Base-by-base conservation (phyloP, 2,113 vertebrate genomes). In the Willisornis vidua region DNA sequence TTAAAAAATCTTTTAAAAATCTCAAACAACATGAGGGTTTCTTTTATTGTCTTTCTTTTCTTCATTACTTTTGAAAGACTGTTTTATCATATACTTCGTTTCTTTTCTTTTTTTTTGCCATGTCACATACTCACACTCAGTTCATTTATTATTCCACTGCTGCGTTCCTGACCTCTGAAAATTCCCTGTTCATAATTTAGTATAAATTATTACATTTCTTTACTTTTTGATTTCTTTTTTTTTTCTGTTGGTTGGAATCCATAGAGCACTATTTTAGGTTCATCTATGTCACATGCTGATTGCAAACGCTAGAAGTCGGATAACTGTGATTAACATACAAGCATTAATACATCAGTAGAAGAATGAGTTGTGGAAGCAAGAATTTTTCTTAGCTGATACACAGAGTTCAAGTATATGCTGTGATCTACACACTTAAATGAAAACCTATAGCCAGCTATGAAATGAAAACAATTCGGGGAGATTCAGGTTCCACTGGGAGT, bases 361-460 rank as follows among this genome's bases (percentile, higher is more conserved):
- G 46, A 75, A 92, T 77, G 77, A 55, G 26, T 85, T 33, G 49
- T n/a, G 22, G 62, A 90, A 85, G 49, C 57, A 90, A 92, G 18
- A 89, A 16, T 75, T 97, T 96, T 93, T 94, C 92, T 70, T 52
- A 95, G 46, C 57, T 94, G 61, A 54, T 85, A n/a, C 91, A 83
- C 58, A 52, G 72, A 87, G 68, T 89, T 97, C 74, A 94, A 70
- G 41, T 77, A 49, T 81, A 23, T 85, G 49, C 37, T 81, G 59
- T 19, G n/a, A 97, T 91, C 35, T 93, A 85, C 72, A 87, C 81
- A 85, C 77, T 87, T 94, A 97, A 97, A 95, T 43, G 54, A 96
- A 98, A 98, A 96, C 97, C 97, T 85, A 91, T 97, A 97, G 67
- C 61, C 85, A 87, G 61, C 97, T 96, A 91, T 96, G 89, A 84